Percentiles rank a stretch among this genome's conserved stretches.
Evolutionary conservation across 64 coral and sea anemone species (phyloP).

Genomic region (Orbicella faveolata): DNA sequence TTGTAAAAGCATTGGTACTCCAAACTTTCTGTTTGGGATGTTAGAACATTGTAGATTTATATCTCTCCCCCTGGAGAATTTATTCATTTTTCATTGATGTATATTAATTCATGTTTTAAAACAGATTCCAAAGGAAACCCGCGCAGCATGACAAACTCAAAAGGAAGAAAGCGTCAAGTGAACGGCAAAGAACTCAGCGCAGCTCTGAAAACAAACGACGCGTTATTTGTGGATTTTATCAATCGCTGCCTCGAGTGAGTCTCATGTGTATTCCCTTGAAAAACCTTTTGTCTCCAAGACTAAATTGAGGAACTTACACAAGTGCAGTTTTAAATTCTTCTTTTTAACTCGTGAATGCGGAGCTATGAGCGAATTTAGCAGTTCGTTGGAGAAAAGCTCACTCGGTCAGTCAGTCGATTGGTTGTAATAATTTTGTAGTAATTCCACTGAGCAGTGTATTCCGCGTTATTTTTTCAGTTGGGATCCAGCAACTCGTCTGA

Average conservation of each 20-base stretch:
- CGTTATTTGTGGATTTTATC: conserved; percentile 86
- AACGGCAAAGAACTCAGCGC: conserved; percentile 74
- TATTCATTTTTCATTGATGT: background rate
- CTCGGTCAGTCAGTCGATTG: too few species aligned
- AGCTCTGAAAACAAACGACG: conserved; percentile 83
- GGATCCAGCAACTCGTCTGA: conserved; percentile 84
- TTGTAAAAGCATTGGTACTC: too few species aligned
- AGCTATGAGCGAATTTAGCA: too few species aligned
- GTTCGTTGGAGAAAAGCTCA: too few species aligned
- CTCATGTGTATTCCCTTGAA: background rate
- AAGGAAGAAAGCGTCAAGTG: conserved; percentile 90
- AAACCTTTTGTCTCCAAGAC: too few species aligned
- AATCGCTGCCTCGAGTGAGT: conserved; percentile 94
- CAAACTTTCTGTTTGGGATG: too few species aligned
- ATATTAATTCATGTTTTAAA: background rate
- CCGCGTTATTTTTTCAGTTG: conserved; percentile 49
- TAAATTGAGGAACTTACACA: too few species aligned
- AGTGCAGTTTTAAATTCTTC: too few species aligned
- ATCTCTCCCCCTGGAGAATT: background rate
- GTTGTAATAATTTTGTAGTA: too few species aligned
- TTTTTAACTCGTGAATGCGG: too few species aligned
- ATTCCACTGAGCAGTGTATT: too few species aligned
- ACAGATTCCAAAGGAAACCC: conserved; percentile 99
- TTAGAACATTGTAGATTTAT: too few species aligned
- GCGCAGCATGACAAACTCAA: conserved; percentile 96